Evolutionary conservation across 1,140 invertebrate genomes (phyloP).

Genomic region (Drosophila insularis): DNA sequence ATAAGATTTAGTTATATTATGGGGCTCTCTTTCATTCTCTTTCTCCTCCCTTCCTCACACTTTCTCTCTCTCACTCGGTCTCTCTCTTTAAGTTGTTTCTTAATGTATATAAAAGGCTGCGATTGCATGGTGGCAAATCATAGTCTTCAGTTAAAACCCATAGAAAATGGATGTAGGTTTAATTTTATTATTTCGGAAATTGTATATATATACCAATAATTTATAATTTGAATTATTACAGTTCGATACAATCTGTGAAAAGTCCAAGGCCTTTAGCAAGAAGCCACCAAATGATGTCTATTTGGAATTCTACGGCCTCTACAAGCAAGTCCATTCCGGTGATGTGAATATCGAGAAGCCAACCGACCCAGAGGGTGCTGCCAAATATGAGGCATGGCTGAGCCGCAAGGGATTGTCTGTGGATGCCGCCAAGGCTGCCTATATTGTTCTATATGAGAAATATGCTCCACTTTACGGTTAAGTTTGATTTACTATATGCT

Average conservation of each 20-base stretch:
- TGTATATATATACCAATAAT: too few relatives aligned
- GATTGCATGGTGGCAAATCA: slow-evolving; percentile 33
- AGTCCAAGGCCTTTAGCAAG: slow-evolving; percentile 90
- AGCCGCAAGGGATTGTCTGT: slow-evolving; percentile 90
- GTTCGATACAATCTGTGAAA: slow-evolving; percentile 90
- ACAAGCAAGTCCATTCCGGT: slow-evolving; percentile 93
- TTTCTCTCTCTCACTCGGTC: neutral
- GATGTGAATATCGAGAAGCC: slow-evolving; percentile 88
- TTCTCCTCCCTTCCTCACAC: neutral
- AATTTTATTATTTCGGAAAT: too few relatives aligned
- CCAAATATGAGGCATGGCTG: slow-evolving; percentile 98
- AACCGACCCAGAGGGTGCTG: slow-evolving; percentile 95
- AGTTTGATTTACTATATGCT: slow-evolving; percentile 24
- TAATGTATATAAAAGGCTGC: slow-evolving; percentile 45
- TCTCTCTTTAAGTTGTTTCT: neutral
- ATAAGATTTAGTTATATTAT: slow-evolving; percentile 53
- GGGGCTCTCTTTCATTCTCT: neutral
- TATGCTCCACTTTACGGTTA: slow-evolving; percentile 83
- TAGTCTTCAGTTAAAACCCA: slow-evolving; percentile 37
- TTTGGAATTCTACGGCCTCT: slow-evolving; percentile 93
- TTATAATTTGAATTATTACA: slow-evolving; percentile 42
- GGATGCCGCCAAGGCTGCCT: slow-evolving; percentile 92
- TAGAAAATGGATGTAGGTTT: slow-evolving; percentile 71
- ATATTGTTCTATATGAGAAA: slow-evolving; percentile 90
- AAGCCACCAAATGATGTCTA: slow-evolving; percentile 92